A percentile compares a stretch with the other conserved stretches of the same genome.
phyloP scores from a whole-genome alignment of 2,888 invertebrate genomes.

The Trichopria drosophilae region DNA sequence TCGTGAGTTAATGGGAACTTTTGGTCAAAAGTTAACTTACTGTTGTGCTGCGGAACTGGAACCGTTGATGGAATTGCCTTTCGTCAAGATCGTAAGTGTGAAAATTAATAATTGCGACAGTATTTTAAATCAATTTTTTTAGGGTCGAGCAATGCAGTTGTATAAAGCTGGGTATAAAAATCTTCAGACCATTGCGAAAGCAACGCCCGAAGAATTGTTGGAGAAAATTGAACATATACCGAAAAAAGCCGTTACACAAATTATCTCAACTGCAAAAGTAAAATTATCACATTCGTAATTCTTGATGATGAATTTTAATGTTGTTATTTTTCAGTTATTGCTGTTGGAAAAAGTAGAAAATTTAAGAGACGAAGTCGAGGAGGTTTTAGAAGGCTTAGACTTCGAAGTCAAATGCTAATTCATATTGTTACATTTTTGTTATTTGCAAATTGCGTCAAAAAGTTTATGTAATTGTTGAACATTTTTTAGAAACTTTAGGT shows the following conservation, averaged over 20 bases:
- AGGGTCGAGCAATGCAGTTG: slow-evolving; percentile 84
- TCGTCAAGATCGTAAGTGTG: slow-evolving; percentile 74
- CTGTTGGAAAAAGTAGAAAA: slow-evolving; percentile 85
- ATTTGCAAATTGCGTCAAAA: too few species aligned
- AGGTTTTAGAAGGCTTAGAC: slow-evolving; percentile 66
- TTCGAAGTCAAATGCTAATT: slow-evolving; percentile 22
- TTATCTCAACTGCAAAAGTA: slow-evolving; percentile 87
- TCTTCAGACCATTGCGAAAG: slow-evolving; percentile 75
- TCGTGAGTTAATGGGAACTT: slow-evolving; percentile 71
- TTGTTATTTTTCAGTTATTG: slow-evolving; percentile 66
- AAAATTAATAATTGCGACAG: slow-evolving; percentile 1
- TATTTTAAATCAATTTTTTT: slow-evolving; percentile 25
- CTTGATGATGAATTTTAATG: slow-evolving; percentile 22
- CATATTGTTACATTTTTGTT: neutral
- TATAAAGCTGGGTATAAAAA: slow-evolving; percentile 80
- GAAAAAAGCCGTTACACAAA: slow-evolving; percentile 73
- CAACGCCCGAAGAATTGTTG: slow-evolving; percentile 67
- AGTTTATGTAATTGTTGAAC: too few species aligned
- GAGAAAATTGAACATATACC: slow-evolving; percentile 72
- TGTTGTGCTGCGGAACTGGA: slow-evolving; percentile 81
- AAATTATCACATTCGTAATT: slow-evolving; percentile 29
- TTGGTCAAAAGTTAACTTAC: slow-evolving; percentile 75
- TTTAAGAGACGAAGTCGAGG: slow-evolving; percentile 81
- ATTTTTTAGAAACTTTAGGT: too few species aligned
- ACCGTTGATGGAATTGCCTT: slow-evolving; percentile 84